phyloP scores from a whole-genome alignment of 2,888 invertebrate species.

The Aromia moschata region DNA sequence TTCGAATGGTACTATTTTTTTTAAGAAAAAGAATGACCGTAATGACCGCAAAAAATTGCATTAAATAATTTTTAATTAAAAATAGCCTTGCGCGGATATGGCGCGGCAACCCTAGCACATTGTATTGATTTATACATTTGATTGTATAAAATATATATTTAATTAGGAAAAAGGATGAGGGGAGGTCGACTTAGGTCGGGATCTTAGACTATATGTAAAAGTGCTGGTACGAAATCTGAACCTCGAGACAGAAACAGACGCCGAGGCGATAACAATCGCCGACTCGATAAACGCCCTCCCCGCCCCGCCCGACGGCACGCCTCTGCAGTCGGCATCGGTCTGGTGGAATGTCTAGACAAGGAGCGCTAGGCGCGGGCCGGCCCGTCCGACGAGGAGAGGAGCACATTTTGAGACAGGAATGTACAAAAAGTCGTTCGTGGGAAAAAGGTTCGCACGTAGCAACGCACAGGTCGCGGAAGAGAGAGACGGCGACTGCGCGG shows the following conservation, averaged over 20 bases:
- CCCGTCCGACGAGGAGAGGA: slow-evolving; percentile 49
- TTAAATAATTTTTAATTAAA: too few relatives aligned
- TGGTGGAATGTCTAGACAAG: slow-evolving; percentile 58
- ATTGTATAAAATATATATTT: too few relatives aligned
- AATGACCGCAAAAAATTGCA: too few relatives aligned
- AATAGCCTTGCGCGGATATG: too few relatives aligned
- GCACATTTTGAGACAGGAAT: slow-evolving; percentile 58
- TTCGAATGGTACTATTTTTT: too few relatives aligned
- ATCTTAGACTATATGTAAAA: too few relatives aligned
- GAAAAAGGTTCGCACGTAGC: slow-evolving; percentile 59
- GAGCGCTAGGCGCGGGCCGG: slow-evolving; percentile 43
- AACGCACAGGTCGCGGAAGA: slow-evolving; percentile 27
- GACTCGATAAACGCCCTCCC: not conserved
- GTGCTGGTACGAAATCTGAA: not conserved
- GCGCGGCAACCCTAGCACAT: too few relatives aligned
- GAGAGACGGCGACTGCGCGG: slow-evolving; percentile 26
- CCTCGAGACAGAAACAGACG: not conserved
- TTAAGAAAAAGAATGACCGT: too few relatives aligned
- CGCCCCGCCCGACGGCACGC: slow-evolving; percentile 23
- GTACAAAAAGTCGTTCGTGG: slow-evolving; percentile 62
- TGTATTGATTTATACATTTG: too few relatives aligned
- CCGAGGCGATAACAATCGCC: not conserved
- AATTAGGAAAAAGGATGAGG: too few relatives aligned
- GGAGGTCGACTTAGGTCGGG: too few relatives aligned
- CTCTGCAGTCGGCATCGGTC: slow-evolving; percentile 45